These are phyloP conservation scores for Plusia festucae DNA, from an alignment of 2,888 invertebrate species.

Conservation along the genomic window DNA sequence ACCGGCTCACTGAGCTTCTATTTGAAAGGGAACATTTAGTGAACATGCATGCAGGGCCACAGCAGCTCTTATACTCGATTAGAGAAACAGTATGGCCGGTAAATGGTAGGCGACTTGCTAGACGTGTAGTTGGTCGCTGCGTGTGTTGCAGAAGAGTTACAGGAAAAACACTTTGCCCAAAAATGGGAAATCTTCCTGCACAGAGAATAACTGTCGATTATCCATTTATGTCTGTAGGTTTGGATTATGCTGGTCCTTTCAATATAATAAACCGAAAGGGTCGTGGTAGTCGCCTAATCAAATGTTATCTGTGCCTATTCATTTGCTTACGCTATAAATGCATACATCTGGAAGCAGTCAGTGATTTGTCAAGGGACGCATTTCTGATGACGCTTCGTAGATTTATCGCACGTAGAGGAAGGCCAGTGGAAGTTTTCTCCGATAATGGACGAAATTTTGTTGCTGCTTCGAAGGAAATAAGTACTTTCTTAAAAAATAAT, in stretches of 20 bases:
- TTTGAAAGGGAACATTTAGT: conserved; percentile 41
- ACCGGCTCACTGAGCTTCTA: conserved; percentile 42
- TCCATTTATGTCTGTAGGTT: conserved; percentile 39
- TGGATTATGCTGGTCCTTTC: conserved; percentile 23
- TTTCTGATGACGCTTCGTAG: conserved; percentile 55
- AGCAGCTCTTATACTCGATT: conserved; percentile 42
- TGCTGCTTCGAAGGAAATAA: conserved; percentile 52
- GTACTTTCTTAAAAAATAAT: conserved; percentile 3
- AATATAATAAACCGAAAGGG: conserved; percentile 33
- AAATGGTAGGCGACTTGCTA: conserved; percentile 43
- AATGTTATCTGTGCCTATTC: conserved; percentile 54
- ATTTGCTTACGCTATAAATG: conserved; percentile 23
- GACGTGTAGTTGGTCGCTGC: conserved; percentile 37
- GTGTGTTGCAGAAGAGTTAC: conserved; percentile 22
- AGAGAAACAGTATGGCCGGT: conserved; percentile 51
- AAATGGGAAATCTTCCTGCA: conserved; percentile 58
- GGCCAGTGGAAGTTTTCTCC: too few species aligned
- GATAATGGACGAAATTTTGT: conserved; percentile 63
- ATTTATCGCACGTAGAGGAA: conserved; percentile 60
- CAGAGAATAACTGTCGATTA: conserved; percentile 42
- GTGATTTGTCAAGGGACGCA: conserved; percentile 53
- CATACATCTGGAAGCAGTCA: conserved; percentile 29
- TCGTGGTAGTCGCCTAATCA: conserved; percentile 43
- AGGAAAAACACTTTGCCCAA: conserved; percentile 47
- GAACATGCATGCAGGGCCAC: conserved; percentile 52